Conservation (phyloP, 2,797 vertebrate species). For the Cheirogaleus major region DNA sequence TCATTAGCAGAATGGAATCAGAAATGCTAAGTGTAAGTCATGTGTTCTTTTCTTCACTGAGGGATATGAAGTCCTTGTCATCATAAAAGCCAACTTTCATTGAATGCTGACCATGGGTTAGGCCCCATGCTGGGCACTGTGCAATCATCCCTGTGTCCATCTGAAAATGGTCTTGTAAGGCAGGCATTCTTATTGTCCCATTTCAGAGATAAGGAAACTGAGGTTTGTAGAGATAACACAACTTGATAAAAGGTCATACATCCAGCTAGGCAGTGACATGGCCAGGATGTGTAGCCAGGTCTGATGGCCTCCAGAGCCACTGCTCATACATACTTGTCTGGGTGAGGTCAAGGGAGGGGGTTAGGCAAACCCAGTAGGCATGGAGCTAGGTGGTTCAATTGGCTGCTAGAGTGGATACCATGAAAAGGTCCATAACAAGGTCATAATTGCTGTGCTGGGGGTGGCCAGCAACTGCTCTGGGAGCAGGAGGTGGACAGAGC, state of each 20-base stretch:
- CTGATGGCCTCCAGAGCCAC: background rate
- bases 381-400: background rate
- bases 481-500: background rate
- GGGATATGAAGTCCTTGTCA: background rate
- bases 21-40: background rate
- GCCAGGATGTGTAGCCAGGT: background rate
- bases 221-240: background rate
- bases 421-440: slow-evolving; percentile 34
- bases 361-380: background rate
- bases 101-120: background rate
- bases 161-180: background rate
- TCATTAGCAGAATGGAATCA: background rate
- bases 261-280: background rate
- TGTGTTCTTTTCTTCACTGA: background rate
- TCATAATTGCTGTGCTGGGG: background rate
- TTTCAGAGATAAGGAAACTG: slow-evolving; percentile 13
- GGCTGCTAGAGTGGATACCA: background rate
- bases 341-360: background rate
- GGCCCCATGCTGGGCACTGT: background rate
- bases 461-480: background rate
- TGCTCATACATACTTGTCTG: background rate
- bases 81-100: background rate
- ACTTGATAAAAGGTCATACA: background rate
- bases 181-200: background rate
- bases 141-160: background rate